Percentiles rank a stretch among this genome's conserved stretches.
These are phyloP conservation scores for Gallinago stenura DNA, from an alignment of 2,797 vertebrate genomes.

Conservation along the genomic window DNA sequence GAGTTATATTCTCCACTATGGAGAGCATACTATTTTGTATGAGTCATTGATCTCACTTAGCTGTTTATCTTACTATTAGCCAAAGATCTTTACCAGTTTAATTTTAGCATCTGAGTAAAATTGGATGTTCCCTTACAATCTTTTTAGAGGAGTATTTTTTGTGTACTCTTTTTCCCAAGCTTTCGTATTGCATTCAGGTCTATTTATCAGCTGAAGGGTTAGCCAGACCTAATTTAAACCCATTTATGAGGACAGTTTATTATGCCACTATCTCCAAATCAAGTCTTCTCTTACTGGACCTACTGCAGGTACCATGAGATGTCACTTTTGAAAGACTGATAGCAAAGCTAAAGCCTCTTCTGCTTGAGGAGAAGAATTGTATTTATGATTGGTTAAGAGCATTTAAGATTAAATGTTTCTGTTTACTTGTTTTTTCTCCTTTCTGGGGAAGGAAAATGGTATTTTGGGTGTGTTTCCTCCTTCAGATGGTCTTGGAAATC, in stretches of 20 bases:
- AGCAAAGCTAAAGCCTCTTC: neutral
- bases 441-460: neutral
- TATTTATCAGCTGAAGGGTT: neutral
- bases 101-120: neutral
- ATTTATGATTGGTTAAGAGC: neutral
- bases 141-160: neutral
- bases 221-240: neutral
- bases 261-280: neutral
- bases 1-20: neutral
- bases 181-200: neutral
- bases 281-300: neutral
- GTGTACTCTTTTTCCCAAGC: neutral
- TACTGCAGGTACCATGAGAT: neutral
- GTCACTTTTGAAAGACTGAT: neutral
- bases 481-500: neutral
- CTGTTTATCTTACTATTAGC: neutral
- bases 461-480: neutral
- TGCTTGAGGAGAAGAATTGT: neutral
- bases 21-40: neutral
- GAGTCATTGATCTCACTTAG: neutral
- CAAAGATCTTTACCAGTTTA: neutral
- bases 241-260: neutral
- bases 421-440: neutral
- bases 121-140: neutral
- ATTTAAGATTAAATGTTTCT: neutral